These are phyloP conservation scores for Crossoptilon crossoptilon DNA, from an alignment of 2,797 vertebrate species.

Conservation along the genomic window DNA sequence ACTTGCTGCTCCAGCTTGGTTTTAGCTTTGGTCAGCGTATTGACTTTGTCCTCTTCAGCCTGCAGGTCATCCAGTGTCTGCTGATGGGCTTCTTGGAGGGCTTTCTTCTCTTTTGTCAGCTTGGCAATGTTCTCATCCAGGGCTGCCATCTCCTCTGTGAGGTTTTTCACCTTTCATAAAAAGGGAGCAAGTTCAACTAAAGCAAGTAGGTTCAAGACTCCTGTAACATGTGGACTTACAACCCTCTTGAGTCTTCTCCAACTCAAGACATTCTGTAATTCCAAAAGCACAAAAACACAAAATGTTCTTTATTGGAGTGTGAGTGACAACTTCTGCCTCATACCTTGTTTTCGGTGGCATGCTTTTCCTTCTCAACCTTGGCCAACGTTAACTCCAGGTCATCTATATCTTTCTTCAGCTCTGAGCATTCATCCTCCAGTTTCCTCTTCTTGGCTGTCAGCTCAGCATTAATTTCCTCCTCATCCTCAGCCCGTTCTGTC, in stretches of 20 bases:
- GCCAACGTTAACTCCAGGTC: slow-evolving; percentile 86
- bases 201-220: not conserved
- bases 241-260: no score
- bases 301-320: not conserved
- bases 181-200: not conserved
- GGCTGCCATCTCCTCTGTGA: slow-evolving; percentile 84
- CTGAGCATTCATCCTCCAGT: slow-evolving; percentile 88
- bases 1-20: slow-evolving; percentile 83
- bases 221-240: not conserved
- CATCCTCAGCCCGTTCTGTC: slow-evolving; percentile 85
- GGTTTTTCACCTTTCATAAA: slow-evolving; percentile 84
- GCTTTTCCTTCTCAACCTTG: slow-evolving; percentile 90
- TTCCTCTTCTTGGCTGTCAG: slow-evolving; percentile 88
- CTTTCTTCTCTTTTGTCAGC: slow-evolving; percentile 85
- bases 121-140: slow-evolving; percentile 83
- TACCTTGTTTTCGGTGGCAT: slow-evolving; percentile 89
- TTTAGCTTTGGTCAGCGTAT: slow-evolving; percentile 79
- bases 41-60: slow-evolving; percentile 90
- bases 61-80: slow-evolving; percentile 88
- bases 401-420: slow-evolving; percentile 89
- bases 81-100: slow-evolving; percentile 87
- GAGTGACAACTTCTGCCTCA: not conserved
- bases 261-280: no score
- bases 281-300: not conserved
- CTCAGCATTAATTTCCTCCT: slow-evolving; percentile 88